Conservation (phyloP, 2,888 invertebrate genomes). For the Yponomeuta sedellus region DNA sequence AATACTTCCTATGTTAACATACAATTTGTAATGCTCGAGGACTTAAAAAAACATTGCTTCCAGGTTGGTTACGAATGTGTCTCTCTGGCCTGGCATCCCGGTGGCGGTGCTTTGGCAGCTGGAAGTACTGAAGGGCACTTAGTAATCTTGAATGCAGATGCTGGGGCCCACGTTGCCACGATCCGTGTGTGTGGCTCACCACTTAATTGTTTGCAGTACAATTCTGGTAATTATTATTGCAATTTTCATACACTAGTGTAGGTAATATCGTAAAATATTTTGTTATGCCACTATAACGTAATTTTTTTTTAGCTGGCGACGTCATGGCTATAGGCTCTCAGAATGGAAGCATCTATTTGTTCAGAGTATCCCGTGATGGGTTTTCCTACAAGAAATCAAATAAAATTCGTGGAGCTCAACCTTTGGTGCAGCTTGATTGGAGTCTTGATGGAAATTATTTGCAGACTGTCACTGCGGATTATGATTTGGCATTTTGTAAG, state of each 20-base stretch:
- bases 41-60: neutral
- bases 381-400: constrained; percentile 93
- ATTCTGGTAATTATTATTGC: constrained; percentile 81
- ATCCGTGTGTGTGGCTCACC: constrained; percentile 92
- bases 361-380: constrained; percentile 91
- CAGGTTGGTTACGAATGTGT: constrained; percentile 92
- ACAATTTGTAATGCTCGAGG: neutral
- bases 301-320: constrained; percentile 82
- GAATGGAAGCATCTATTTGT: constrained; percentile 85
- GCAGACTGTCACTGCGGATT: constrained; percentile 93
- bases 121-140: constrained; percentile 94
- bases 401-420: constrained; percentile 90
- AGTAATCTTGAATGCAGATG: constrained; percentile 89
- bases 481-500: constrained; percentile 92
- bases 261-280: no score
- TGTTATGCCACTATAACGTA: neutral
- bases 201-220: constrained; percentile 90
- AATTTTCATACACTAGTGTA: no score
- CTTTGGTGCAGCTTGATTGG: constrained; percentile 92
- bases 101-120: constrained; percentile 90
- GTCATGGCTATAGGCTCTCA: constrained; percentile 92
- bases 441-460: constrained; percentile 91
- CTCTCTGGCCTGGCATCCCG: constrained; percentile 90
- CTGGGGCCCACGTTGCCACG: constrained; percentile 89
- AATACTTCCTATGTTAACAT: neutral